Evolutionary conservation across 1,140 invertebrate genomes (phyloP).

Genomic region (Episyrphus balteatus): DNA sequence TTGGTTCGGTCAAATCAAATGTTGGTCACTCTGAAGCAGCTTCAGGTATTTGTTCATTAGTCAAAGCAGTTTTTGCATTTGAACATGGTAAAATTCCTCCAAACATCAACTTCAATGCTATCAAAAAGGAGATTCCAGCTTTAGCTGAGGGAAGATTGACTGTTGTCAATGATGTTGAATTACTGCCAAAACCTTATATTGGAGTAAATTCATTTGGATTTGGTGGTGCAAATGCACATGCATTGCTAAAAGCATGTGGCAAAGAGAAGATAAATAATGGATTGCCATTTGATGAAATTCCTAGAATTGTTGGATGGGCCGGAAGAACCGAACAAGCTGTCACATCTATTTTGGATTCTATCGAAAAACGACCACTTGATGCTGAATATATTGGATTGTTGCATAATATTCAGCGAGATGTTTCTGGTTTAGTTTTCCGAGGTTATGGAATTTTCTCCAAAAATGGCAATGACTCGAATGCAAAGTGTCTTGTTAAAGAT

Average conservation of each 20-base stretch:
- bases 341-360: constrained; percentile 50
- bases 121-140: constrained; percentile 62
- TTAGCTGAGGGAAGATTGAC: constrained; percentile 57
- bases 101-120: constrained; percentile 64
- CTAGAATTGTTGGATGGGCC: constrained; percentile 44
- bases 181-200: constrained; percentile 49
- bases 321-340: constrained; percentile 54
- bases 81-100: constrained; percentile 61
- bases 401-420: constrained; percentile 45
- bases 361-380: constrained; percentile 47
- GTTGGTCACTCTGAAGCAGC: constrained; percentile 87
- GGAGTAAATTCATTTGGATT: constrained; percentile 81
- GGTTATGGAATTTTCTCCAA: constrained; percentile 45
- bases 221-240: constrained; percentile 66
- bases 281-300: constrained; percentile 40
- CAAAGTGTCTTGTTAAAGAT: constrained; percentile 36
- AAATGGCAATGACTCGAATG: constrained; percentile 35
- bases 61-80: constrained; percentile 69
- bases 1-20: constrained; percentile 90
- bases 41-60: constrained; percentile 73
- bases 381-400: constrained; percentile 44
- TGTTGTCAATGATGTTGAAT: constrained; percentile 54
- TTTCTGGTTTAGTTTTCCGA: constrained; percentile 44
- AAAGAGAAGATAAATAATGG: constrained; percentile 43
- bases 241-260: constrained; percentile 49